Percentiles rank a stretch among this genome's conserved stretches.
Conservation (phyloP, 2,797 vertebrate genomes). For the Lemur catta region DNA sequence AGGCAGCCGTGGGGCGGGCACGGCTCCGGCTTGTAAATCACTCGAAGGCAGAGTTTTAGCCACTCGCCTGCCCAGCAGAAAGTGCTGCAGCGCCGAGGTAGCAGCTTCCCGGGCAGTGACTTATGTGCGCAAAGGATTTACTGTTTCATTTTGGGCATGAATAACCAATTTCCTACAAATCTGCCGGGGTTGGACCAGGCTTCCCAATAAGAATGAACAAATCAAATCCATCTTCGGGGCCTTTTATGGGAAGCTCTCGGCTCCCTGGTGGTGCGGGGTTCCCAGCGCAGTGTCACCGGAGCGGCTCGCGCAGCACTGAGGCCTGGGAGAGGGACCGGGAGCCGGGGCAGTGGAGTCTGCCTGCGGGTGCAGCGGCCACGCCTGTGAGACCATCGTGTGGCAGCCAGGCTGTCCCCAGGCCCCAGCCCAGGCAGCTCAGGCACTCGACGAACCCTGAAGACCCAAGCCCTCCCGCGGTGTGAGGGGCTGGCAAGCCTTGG, state of each 20-base stretch:
- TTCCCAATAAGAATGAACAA: background rate
- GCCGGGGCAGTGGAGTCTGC: background rate
- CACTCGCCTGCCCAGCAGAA: background rate
- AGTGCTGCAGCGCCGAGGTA: background rate
- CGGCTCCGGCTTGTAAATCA: background rate
- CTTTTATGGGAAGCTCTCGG: background rate
- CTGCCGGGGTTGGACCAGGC: background rate
- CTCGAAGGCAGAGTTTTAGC: background rate
- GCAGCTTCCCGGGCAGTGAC: background rate
- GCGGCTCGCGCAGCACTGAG: background rate
- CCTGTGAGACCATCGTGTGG: rapidly evolving
- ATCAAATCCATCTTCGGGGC: background rate
- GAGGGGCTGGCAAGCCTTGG: rapidly evolving
- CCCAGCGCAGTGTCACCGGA: rapidly evolving
- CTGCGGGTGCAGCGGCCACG: rapidly evolving
- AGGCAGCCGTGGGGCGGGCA: background rate
- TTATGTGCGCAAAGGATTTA: background rate
- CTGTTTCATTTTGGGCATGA: background rate
- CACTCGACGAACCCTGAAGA: background rate
- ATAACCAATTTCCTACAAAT: conserved; percentile 17
- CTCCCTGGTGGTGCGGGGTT: rapidly evolving
- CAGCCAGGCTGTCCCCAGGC: background rate
- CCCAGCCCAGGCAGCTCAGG: no score
- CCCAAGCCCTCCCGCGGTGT: rapidly evolving
- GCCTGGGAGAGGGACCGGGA: background rate